Percentiles rank a stretch among this genome's conserved stretches.
Evolutionary conservation across 2,797 vertebrate species (phyloP).

Genomic region (Astyanax mexicanus): DNA sequence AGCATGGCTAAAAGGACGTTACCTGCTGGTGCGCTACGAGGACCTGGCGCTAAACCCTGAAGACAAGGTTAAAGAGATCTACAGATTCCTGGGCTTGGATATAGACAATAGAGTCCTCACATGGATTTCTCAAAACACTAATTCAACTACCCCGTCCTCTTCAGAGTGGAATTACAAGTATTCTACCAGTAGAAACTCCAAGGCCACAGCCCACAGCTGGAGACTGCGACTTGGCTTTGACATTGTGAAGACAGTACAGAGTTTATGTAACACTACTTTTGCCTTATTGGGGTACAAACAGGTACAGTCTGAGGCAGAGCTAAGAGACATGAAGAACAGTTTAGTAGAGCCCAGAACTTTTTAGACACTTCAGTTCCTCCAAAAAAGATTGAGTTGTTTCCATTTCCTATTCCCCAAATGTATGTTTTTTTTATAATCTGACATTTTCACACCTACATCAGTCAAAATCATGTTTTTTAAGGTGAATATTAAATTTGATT

Average conservation of each 20-base stretch:
- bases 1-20: constrained; percentile 79
- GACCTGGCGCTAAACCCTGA: constrained; percentile 80
- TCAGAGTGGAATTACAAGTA: constrained; percentile 75
- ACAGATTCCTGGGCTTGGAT: constrained; percentile 77
- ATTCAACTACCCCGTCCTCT: constrained; percentile 62
- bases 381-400: no score
- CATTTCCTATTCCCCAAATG: no score
- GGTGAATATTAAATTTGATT: no score
- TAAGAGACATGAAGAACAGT: constrained; percentile 77
- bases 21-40: constrained; percentile 84
- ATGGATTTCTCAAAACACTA: constrained; percentile 82
- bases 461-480: neutral
- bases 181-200: constrained; percentile 80
- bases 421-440: no score
- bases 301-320: constrained; percentile 74
- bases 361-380: no score
- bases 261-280: constrained; percentile 78
- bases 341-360: constrained; percentile 70
- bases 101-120: constrained; percentile 71
- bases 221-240: constrained; percentile 77
- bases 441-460: no score
- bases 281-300: constrained; percentile 79
- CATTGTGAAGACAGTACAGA: constrained; percentile 79
- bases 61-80: constrained; percentile 75
- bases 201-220: constrained; percentile 78